Percentiles rank a stretch among this genome's conserved stretches.
These are phyloP conservation scores for Axinella damicornis DNA, from an alignment of 37 sponge, comb jelly and placozoan genomes.

Conservation along the genomic window DNA sequence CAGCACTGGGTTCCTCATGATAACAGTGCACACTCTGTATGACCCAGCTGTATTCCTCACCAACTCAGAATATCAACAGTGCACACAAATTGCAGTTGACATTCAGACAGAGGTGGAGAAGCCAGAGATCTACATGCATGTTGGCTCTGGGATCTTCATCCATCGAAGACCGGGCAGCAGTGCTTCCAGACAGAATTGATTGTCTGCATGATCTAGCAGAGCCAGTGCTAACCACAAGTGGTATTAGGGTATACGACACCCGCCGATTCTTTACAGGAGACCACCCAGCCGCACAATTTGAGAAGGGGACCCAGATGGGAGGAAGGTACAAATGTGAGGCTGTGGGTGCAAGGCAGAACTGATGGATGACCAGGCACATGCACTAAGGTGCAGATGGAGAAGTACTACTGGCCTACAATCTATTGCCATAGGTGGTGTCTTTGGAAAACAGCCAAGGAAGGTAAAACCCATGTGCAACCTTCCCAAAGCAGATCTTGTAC, in stretches of 20 bases:
- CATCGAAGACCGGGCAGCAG: constrained; percentile 24
- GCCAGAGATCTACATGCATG: constrained; percentile 31
- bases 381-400: neutral
- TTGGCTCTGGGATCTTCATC: constrained; percentile 14
- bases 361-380: constrained; percentile 30
- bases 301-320: constrained; percentile 45
- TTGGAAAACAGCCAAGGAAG: neutral
- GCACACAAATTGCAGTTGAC: neutral
- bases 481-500: neutral
- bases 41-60: constrained; percentile 32
- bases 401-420: constrained; percentile 7
- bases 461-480: constrained; percentile 18
- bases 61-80: neutral
- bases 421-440: constrained; percentile 15
- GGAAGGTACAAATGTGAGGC: constrained; percentile 35
- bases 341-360: constrained; percentile 22
- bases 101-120: constrained; percentile 21
- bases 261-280: constrained; percentile 41
- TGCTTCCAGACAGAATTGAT: constrained; percentile 34
- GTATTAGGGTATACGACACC: constrained; percentile 14
- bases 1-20: too few relatives aligned
- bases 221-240: constrained; percentile 8
- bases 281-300: too few relatives aligned
- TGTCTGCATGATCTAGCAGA: constrained; percentile 15
- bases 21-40: neutral